A percentile compares a stretch with the other conserved stretches of the same genome.
Evolutionary conservation across 2,888 invertebrate species (phyloP).

Genomic region (Auanema freiburgensis): DNA sequence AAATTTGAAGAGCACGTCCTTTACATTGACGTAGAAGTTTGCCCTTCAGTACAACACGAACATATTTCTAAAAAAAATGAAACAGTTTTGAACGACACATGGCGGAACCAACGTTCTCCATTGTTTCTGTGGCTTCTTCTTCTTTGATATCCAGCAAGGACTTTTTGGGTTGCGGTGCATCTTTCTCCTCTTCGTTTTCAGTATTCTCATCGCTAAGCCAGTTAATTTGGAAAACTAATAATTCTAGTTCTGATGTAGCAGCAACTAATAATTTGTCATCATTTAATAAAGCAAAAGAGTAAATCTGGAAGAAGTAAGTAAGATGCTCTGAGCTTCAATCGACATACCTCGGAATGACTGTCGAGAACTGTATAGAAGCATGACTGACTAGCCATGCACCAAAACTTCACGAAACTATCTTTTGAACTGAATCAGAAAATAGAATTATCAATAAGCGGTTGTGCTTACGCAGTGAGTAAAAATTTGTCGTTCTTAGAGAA

Average conservation of each 20-base stretch:
- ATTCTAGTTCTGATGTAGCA: conserved; percentile 81
- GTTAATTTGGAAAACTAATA: conserved; percentile 75
- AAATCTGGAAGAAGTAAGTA: conserved; percentile 68
- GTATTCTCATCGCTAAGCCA: conserved; percentile 38
- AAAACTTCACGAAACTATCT: conserved; percentile 92
- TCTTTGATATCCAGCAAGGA: conserved; percentile 5
- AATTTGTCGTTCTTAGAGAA: conserved; percentile 66
- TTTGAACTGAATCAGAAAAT: conserved; percentile 72
- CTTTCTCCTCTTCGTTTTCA: conserved; percentile 22
- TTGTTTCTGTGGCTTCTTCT: conserved; percentile 6
- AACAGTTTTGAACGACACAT: background rate
- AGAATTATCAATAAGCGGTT: conserved; percentile 3
- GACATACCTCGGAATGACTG: conserved; percentile 70
- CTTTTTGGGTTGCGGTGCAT: conserved; percentile 33
- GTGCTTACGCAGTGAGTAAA: conserved; percentile 66
- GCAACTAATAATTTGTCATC: conserved; percentile 83
- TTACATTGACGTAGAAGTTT: conserved; percentile 78
- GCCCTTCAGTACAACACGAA: conserved; percentile 80
- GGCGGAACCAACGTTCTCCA: conserved; percentile 23
- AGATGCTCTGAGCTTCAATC: background rate
- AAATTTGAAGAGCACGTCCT: conserved; percentile 79
- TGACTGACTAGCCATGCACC: conserved; percentile 91
- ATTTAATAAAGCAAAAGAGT: conserved; percentile 80
- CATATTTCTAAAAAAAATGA: conserved; percentile 70
- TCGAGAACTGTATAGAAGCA: conserved; percentile 93